Base-by-base conservation (phyloP, 2,797 vertebrate genomes). In the Pampus argenteus region DNA sequence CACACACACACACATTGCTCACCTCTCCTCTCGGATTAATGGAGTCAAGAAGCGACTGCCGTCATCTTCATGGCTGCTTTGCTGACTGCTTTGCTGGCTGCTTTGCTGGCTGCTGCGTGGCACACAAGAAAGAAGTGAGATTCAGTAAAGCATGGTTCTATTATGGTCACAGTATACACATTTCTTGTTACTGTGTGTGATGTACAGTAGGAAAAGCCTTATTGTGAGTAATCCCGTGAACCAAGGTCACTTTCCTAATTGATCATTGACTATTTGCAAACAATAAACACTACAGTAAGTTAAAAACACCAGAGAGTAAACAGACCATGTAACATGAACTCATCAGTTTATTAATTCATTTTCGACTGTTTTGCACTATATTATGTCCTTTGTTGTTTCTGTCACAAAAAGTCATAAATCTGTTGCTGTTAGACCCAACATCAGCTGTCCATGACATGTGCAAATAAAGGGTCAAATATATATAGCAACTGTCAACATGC, bases 41-140 rank as follows among this genome's bases (percentile, higher is more conserved):
- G 97, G 97, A 86, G 95, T 97, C 95, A 99, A 75, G 95, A 97
- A 95, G 11, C 96, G 95, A 49, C 86, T 85, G 0, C 78, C 71
- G 64, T 98, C 97, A 2, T 99, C 97, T 0, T 98, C 97, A 6
- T 97, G 96, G 93, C 96, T 98, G 90, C 97, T 98, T 70, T 96
- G 96, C 71, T 95, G 96, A 91, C 95, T 97, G 89, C 96, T 97
- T 57, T 94, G 96, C 80, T 95, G 96, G 73, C 96, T 96, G 93
- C 92, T 94, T 85, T 96, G 94, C 75, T 93, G 94, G 76, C 96
- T 96, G 92, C 90, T 88, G 50, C 75, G 82, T 51, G 49, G 40
- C 31, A 81, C 54, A 78, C 7, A 58, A 61, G 18, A 86, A 17
- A 82, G 3, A 78, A 45, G 57, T 28, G 14, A 56, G 45, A 14